Evolutionary conservation across 1,140 invertebrate species (phyloP).

Genomic region (Camponotus floridanus): DNA sequence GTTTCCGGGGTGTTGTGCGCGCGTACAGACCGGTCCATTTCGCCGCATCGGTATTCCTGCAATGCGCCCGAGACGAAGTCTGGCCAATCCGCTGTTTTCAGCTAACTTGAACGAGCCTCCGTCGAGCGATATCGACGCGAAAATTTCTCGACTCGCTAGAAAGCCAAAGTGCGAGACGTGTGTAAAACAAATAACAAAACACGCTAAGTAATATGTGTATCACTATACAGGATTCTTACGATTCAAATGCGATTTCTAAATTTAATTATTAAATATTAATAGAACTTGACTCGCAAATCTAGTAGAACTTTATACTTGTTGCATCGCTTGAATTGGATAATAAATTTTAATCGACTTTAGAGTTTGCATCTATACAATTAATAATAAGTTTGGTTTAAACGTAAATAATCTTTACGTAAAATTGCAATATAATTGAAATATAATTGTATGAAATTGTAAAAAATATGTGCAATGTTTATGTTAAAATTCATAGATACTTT

Average conservation of each 20-base stretch:
- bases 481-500: too few relatives aligned
- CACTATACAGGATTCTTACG: neutral
- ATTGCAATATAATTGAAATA: too few relatives aligned
- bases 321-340: neutral
- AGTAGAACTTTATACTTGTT: neutral
- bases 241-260: too few relatives aligned
- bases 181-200: neutral
- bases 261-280: neutral
- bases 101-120: slow-evolving; percentile 20
- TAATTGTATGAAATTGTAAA: too few relatives aligned
- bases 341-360: slow-evolving; percentile 4
- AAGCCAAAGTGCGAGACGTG: neutral
- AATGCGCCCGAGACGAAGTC: slow-evolving; percentile 38
- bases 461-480: too few relatives aligned
- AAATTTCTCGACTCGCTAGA: slow-evolving; percentile 17
- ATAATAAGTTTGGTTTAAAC: neutral
- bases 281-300: neutral
- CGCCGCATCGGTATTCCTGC: slow-evolving; percentile 52
- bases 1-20: slow-evolving; percentile 29
- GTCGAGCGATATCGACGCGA: slow-evolving; percentile 6
- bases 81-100: slow-evolving; percentile 28
- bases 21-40: slow-evolving; percentile 42
- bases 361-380: neutral
- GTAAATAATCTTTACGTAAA: neutral
- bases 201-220: neutral